Evolutionary conservation across 1,140 invertebrate genomes (phyloP).

Genomic region (Marisa cornuarietis): DNA sequence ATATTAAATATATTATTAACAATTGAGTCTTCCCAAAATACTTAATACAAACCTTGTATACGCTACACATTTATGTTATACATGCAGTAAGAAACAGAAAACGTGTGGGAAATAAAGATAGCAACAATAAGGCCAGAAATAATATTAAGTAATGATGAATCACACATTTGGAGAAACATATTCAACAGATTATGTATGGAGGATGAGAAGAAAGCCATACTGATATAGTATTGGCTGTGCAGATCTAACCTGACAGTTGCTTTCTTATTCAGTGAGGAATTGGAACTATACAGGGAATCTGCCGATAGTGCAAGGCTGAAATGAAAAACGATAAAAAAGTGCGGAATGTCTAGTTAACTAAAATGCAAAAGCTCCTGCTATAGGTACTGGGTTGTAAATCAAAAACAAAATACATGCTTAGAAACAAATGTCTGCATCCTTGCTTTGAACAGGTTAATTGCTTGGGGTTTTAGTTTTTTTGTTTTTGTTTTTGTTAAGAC

Average conservation of each 20-base stretch:
- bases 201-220: constrained; percentile 11
- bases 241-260: constrained; percentile 30
- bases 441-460: background rate
- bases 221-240: background rate
- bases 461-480: background rate
- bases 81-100: too few species aligned
- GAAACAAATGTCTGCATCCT: background rate
- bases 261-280: constrained; percentile 55
- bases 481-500: too few species aligned
- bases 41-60: too few species aligned
- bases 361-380: background rate
- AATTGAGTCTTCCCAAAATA: too few species aligned
- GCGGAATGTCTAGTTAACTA: too few species aligned
- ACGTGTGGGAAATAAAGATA: background rate
- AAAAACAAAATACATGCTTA: background rate
- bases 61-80: too few species aligned
- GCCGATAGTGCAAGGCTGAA: constrained; percentile 50
- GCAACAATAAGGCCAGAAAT: background rate
- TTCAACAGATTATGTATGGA: constrained; percentile 12
- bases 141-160: constrained; percentile 2
- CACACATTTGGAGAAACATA: background rate
- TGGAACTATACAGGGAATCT: constrained; percentile 58
- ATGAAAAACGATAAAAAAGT: constrained; percentile 16
- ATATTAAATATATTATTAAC: too few species aligned
- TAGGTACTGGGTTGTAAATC: background rate